Evolutionary conservation across 2,888 invertebrate genomes (phyloP), one percentile per base, ranked within the genome.

Genomic region (Chrysina gloriosa): DNA sequence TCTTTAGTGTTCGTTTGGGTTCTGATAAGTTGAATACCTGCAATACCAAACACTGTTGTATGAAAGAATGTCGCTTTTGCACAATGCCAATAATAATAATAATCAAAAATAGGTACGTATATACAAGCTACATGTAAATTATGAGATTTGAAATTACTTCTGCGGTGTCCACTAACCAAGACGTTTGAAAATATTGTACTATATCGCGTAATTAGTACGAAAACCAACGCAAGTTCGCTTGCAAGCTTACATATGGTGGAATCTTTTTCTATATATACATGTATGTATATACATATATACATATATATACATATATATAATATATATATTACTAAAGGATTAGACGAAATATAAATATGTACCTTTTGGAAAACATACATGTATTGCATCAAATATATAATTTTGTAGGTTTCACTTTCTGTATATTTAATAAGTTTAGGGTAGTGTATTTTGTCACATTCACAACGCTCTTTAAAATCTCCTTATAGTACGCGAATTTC

Each of bases 1-100:
- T 84, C 70, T 92, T 85, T 54, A 92, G 88, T 31, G 87, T 85
- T 56, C 88, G 83, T 82, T 90, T 84, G 72, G 88, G 82, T 79
- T 90, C 91, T 63, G 94, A 94, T 76, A 96, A 87, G 84, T 95
- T 95, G 82, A 95, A 94, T 73, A 96, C 91, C 95, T 95, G 86
- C 19, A 87, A 86, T 25, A 14, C n/a, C 9, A 61, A 56, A 61
- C 7, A 19, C 6, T 19, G 14, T 0, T 23, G 27, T 25, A 23
- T 9, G n/a, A 56, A 52, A 14, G 9, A 27, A 31, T n/a, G 23
- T 19, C 2, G 9, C 11, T 29, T 47, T 11, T 7, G 14, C 3
- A 4, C 2, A 31, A 6, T 9, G 7, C 7, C 3, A 9, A 31
- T 9, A 31, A 1, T 2, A 31, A 31, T 3, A 9, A 1, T 9